Percentiles rank a stretch among this genome's conserved stretches.
These are phyloP conservation scores for Myxocyprinus asiaticus DNA, from an alignment of 2,113 vertebrate species.

Conservation along the genomic window DNA sequence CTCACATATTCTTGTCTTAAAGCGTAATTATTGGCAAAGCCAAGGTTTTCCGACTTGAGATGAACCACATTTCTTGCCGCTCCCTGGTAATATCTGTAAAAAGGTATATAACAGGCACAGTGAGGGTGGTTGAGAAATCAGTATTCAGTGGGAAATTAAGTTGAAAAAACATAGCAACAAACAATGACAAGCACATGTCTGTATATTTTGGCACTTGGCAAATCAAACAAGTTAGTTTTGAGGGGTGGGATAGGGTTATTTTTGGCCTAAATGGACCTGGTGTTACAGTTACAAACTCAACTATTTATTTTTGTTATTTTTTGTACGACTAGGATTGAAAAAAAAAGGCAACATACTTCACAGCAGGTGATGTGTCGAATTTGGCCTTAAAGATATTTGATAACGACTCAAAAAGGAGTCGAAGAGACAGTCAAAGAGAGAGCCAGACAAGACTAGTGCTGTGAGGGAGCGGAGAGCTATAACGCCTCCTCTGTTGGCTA, in stretches of 20 bases:
- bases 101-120: slow-evolving; percentile 61
- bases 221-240: slow-evolving; percentile 68
- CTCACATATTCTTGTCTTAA: slow-evolving; percentile 84
- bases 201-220: slow-evolving; percentile 94
- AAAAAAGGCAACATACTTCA: slow-evolving; percentile 69
- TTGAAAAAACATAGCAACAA: slow-evolving; percentile 60
- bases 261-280: slow-evolving; percentile 60
- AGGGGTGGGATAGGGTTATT: slow-evolving; percentile 34
- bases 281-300: slow-evolving; percentile 61
- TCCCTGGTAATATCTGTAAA: slow-evolving; percentile 68
- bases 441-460: slow-evolving; percentile 55
- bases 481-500: slow-evolving; percentile 48
- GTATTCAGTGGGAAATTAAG: slow-evolving; percentile 55
- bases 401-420: slow-evolving; percentile 47
- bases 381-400: slow-evolving; percentile 69
- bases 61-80: slow-evolving; percentile 58
- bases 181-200: slow-evolving; percentile 69
- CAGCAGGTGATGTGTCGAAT: slow-evolving; percentile 82
- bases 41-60: slow-evolving; percentile 65
- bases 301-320: slow-evolving; percentile 2
- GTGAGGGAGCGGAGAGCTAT: not conserved
- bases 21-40: slow-evolving; percentile 72
- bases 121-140: slow-evolving; percentile 59
- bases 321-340: slow-evolving; percentile 43
- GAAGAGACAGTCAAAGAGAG: slow-evolving; percentile 41